These are phyloP conservation scores for Odobenus rosmarus DNA, from an alignment of 2,113 vertebrate genomes.

Conservation along the genomic window DNA sequence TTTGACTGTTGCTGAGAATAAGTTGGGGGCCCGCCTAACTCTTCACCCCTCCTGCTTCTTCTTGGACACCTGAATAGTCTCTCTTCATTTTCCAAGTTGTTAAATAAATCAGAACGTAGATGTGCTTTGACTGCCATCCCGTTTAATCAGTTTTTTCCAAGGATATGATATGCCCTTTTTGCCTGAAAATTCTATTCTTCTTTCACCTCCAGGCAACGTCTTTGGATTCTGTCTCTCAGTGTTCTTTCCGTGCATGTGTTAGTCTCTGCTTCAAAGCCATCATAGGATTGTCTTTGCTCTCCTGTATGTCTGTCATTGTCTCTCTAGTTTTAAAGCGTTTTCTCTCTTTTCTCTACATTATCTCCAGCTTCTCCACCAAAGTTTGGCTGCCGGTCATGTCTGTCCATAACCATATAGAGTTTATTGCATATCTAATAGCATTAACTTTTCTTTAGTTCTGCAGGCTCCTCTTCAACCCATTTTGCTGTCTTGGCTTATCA, in stretches of 20 bases:
- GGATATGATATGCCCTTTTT: background rate
- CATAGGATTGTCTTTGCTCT: background rate
- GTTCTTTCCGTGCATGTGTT: background rate
- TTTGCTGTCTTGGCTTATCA: background rate
- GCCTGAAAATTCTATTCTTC: background rate
- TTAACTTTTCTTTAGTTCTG: constrained; percentile 6
- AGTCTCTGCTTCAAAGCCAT: background rate
- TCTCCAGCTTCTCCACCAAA: constrained; percentile 22
- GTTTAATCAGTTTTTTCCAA: background rate
- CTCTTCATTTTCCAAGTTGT: background rate
- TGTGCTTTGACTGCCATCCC: background rate
- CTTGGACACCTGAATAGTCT: background rate
- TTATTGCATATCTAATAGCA: background rate
- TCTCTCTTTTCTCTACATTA: background rate
- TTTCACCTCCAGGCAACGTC: background rate
- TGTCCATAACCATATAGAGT: background rate
- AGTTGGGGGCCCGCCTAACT: background rate
- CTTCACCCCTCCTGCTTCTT: background rate
- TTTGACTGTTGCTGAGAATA: background rate
- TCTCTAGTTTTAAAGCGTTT: background rate
- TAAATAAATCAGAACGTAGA: background rate
- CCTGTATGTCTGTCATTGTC: background rate
- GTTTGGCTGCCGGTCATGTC: background rate
- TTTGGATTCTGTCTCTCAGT: background rate
- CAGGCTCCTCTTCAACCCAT: background rate